Evolutionary conservation across 2,888 invertebrate species (phyloP).

Genomic region (Philopedon plagiatum): DNA sequence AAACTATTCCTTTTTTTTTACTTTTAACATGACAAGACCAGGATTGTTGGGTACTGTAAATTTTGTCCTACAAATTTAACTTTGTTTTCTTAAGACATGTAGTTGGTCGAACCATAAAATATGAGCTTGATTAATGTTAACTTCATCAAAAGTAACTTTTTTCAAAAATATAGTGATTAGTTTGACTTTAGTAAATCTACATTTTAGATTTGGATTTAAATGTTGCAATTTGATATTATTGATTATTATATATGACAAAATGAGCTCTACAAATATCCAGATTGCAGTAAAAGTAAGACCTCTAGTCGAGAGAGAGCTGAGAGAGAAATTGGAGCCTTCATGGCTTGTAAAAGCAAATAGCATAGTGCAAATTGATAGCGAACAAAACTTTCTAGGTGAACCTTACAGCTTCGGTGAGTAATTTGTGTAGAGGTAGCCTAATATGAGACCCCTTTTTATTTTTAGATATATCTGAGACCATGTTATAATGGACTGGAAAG

Average conservation of each 20-base stretch:
- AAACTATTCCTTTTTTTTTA: too few relatives aligned
- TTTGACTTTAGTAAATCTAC: too few relatives aligned
- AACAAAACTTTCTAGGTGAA: conserved; percentile 57
- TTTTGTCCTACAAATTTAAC: neutral
- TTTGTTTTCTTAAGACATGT: neutral
- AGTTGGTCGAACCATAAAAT: too few relatives aligned
- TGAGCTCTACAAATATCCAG: conserved; percentile 74
- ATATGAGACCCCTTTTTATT: too few relatives aligned
- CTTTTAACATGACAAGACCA: too few relatives aligned
- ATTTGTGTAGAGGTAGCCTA: too few relatives aligned
- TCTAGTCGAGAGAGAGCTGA: conserved; percentile 76
- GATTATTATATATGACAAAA: conserved; percentile 25
- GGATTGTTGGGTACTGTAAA: neutral
- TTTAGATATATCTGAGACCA: too few relatives aligned
- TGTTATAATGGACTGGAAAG: too few relatives aligned
- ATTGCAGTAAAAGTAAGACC: conserved; percentile 84
- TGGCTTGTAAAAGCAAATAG: conserved; percentile 76
- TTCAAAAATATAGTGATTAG: too few relatives aligned
- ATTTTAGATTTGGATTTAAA: too few relatives aligned
- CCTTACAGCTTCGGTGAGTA: conserved; percentile 69
- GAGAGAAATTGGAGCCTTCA: conserved; percentile 72
- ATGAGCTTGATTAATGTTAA: too few relatives aligned
- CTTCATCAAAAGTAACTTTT: too few relatives aligned
- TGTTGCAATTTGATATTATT: neutral
- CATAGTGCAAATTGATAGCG: conserved; percentile 73